Base-by-base conservation (phyloP, 2,797 vertebrate species). In the Pogoniulus pusillus region DNA sequence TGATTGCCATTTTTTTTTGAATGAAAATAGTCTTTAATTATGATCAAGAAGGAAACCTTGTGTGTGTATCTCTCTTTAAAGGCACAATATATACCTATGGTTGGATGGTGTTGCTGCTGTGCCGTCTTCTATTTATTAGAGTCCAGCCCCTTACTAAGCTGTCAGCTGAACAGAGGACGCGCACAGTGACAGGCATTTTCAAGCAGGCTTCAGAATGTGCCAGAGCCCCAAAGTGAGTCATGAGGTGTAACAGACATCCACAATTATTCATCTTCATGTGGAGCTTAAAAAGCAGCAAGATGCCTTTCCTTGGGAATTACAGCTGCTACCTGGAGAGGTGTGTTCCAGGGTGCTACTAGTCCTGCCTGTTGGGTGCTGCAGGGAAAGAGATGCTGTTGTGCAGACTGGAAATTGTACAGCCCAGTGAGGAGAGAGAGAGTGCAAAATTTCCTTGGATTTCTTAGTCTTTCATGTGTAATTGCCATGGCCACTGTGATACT, bases 161-260 rank as follows among this genome's bases (percentile, higher is more conserved):
- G 70, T 90, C 82, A 94, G 69, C 41, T 0, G 0, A 85, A n/a
- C 63, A 87, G 79, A 87, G 79, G 73, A 62, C 82, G 81, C 80
- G 35, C 53, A 83, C 85, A 83, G 55, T 89, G 91, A 92, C 81
- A 92, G 69, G 87, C 64, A 43, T 87, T 93, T 89, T 64, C 85
- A 89, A 85, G 51, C 13, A 72, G 69, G 55, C 37, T 92, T 84
- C 6, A 2, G 78, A 58, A 88, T 69, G 55, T 75, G 65, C 65
- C 72, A 82, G 63, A 60, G 63, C 59, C 53, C 55, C 55, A 90
- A 35, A 88, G 62, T 87, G 82, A 91, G 71, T 55, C 75, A 58
- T 15, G 53, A 90, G 41, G 66, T 85, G 73, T 91, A 88, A 92
- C 18, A n/a, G 62, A 47, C 37, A 66, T 49, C 79, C 70, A 30